phyloP scores from a whole-genome alignment of 2,113 vertebrate species.

The Cochlearius cochlearius region DNA sequence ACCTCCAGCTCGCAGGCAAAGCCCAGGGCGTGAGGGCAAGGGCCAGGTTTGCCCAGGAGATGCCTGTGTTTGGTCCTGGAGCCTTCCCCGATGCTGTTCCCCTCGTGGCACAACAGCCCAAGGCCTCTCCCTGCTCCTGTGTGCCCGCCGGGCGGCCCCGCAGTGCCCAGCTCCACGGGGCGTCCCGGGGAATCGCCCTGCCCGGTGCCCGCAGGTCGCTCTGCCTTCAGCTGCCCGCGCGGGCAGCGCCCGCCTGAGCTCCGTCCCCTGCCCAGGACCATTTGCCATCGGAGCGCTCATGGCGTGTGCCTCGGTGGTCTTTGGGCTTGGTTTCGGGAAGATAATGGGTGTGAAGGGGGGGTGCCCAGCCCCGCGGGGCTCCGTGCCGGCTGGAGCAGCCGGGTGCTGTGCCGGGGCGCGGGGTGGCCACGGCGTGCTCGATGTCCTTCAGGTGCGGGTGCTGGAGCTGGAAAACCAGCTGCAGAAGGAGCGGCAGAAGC shows the following conservation, averaged over 20 bases:
- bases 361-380: neutral
- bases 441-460: slow-evolving; percentile 83
- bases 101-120: neutral
- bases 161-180: neutral
- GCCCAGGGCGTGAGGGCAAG: neutral
- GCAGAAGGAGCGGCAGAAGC: slow-evolving; percentile 92
- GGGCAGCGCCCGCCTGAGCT: neutral
- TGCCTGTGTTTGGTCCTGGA: rapidly evolving
- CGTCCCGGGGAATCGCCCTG: neutral
- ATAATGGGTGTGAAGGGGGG: rapidly evolving
- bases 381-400: neutral
- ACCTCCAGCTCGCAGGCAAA: neutral
- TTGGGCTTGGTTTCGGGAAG: rapidly evolving
- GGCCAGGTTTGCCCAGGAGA: neutral
- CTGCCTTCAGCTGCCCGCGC: neutral
- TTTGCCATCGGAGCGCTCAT: rapidly evolving
- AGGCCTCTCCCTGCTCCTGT: rapidly evolving
- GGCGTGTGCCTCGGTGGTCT: neutral
- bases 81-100: rapidly evolving
- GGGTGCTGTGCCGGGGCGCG: rapidly evolving
- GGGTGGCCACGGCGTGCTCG: neutral
- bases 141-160: neutral
- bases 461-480: slow-evolving; percentile 91
- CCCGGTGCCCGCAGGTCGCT: neutral
- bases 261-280: neutral